Evolutionary conservation across 2,888 invertebrate species (phyloP), one percentile per base, ranked within the genome.

Genomic region (Dynastes maya): DNA sequence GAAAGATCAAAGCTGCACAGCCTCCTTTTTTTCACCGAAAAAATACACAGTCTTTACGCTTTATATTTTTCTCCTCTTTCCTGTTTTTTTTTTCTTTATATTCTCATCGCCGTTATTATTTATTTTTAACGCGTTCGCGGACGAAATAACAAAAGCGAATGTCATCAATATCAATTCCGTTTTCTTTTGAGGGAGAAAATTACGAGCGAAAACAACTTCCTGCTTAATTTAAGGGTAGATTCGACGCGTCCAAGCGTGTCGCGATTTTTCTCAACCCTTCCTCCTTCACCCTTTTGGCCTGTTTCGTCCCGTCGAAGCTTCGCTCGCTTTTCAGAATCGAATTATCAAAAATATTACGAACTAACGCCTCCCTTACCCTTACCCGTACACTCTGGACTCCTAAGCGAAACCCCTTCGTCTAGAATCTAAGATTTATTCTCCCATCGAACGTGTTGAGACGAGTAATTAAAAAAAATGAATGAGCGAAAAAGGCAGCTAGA

Each of bases 401-500:
- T n/a, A 27, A 32, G 1, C 32, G 40, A 40, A 22, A 32, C 55
- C 37, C 16, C 27, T 29, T 32, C 55, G 55, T 71, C 53, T 45
- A 11, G 45, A 11, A 53, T 55, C 16, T 58, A 58, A 58, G 55
- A 58, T 22, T 58, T 58, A 58, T 58, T 58, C 55, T 6, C 8
- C n/a, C 22, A 58, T 58, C 49, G 68, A 63, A 68, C 68, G 51
- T 68, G 68, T 68, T 51, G 68, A 68, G 29, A 68, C 68, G 68
- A 45, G 29, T 68, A 68, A 68, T 68, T 63, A 76, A 72, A 78
- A 77, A 77, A 77, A 77, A 78, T 80, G 78, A 83, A 83, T 83
- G 87, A 85, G 87, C 86, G 87, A 87, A 86, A 85, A 86, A 87
- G 85, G 87, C 88, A 88, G 87, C 86, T 87, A 88, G 88, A 88